phyloP scores from a whole-genome alignment of 2,797 vertebrate species.

The Phalloptychus januarius region DNA sequence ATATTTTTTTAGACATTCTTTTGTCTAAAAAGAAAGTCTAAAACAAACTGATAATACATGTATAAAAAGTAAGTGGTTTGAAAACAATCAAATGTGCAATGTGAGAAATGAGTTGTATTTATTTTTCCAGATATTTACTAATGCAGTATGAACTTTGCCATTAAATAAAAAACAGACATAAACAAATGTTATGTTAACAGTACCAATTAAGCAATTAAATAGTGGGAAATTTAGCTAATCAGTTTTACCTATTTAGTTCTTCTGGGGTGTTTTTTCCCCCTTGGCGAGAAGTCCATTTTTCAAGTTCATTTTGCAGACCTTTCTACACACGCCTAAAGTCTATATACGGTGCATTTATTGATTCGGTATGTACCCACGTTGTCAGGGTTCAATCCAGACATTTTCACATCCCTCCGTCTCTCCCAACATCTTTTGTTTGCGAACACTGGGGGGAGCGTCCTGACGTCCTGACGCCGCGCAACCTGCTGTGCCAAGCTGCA shows the following conservation, averaged over 20 bases:
- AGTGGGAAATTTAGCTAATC: neutral
- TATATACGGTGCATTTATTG: neutral
- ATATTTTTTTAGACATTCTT: too few species aligned
- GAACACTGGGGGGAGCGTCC: neutral
- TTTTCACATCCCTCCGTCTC: neutral
- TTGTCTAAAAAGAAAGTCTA: too few species aligned
- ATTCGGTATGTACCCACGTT: neutral
- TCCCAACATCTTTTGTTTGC: slow-evolving; percentile 21
- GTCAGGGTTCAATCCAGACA: neutral
- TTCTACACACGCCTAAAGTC: too few species aligned
- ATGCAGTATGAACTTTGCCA: too few species aligned
- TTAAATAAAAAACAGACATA: neutral
- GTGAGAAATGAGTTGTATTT: neutral
- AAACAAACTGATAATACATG: neutral
- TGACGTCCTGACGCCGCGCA: neutral
- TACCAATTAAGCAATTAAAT: neutral
- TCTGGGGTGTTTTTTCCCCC: neutral
- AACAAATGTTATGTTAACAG: too few species aligned
- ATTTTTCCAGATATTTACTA: neutral
- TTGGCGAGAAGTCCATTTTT: neutral
- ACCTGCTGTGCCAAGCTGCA: slow-evolving; percentile 7
- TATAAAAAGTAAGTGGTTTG: neutral
- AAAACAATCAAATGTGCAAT: neutral
- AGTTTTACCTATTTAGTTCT: neutral
- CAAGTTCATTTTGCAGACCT: neutral